A percentile compares a stretch with the other conserved stretches of the same genome.
phyloP scores from a whole-genome alignment of 2,113 vertebrate genomes.

The Phylloscopus trochiloides region DNA sequence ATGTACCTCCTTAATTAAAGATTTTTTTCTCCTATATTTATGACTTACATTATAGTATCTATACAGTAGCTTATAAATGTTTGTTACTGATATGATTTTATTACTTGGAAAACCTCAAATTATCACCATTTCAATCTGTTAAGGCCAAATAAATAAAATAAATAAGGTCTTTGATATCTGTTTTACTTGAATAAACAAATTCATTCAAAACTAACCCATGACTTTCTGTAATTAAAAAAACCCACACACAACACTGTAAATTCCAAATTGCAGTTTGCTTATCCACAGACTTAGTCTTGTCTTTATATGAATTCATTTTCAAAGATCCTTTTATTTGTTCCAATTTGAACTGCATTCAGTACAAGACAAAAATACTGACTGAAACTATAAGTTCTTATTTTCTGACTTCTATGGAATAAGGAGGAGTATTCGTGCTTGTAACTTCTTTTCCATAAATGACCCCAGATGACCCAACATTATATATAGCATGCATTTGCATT shows the following conservation, averaged over 20 bases:
- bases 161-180: not conserved
- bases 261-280: not conserved
- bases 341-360: not conserved
- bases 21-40: not conserved
- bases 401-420: not conserved
- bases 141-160: not conserved
- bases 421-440: not conserved
- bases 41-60: not conserved
- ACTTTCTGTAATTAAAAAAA: not conserved
- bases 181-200: not conserved
- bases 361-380: not conserved
- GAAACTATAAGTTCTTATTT: not conserved
- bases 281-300: not conserved
- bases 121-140: not conserved
- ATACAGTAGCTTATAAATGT: not conserved
- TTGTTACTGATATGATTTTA: not conserved
- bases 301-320: not conserved
- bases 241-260: rapidly evolving
- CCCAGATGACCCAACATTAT: not conserved
- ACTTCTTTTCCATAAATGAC: not conserved
- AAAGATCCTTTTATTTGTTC: not conserved
- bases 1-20: not conserved
- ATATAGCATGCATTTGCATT: not conserved
- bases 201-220: not conserved
- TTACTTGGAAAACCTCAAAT: not conserved